phyloP scores from a whole-genome alignment of 2,113 vertebrate species.

The Gasterosteus aculeatus region DNA sequence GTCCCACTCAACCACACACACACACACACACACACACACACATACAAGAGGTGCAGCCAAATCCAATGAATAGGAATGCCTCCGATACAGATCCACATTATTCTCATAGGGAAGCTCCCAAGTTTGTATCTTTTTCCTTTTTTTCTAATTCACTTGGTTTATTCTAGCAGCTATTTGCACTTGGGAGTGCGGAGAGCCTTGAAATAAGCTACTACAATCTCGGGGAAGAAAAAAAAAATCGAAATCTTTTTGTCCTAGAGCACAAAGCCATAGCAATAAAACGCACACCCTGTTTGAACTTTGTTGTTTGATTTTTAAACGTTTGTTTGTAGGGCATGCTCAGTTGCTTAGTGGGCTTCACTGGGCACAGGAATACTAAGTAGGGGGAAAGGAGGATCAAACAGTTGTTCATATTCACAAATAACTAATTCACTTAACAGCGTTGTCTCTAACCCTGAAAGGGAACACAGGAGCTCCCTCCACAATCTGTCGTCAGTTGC shows the following conservation, averaged over 20 bases:
- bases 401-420: conserved; percentile 21
- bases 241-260: not conserved
- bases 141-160: not conserved
- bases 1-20: conserved; percentile 35
- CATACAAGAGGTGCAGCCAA: conserved; percentile 1
- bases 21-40: conserved; percentile 26
- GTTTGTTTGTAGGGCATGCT: conserved; percentile 17
- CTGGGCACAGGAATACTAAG: not conserved
- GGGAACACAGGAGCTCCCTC: not conserved
- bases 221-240: conserved; percentile 22
- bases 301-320: conserved; percentile 24
- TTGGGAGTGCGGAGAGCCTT: not conserved
- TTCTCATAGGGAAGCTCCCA: not conserved
- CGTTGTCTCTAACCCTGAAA: not conserved
- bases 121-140: not conserved
- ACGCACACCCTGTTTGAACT: conserved; percentile 9
- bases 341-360: conserved; percentile 21
- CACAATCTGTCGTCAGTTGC: not conserved
- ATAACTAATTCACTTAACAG: conserved; percentile 11
- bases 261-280: conserved; percentile 9
- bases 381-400: not conserved
- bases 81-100: not conserved
- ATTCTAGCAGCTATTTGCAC: not conserved
- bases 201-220: not conserved
- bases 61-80: conserved; percentile 19